A percentile compares a stretch with the other conserved stretches of the same genome.
These are phyloP conservation scores for Meghimatium bilineatum DNA, from an alignment of 2,888 invertebrate genomes.

Conservation along the genomic window DNA sequence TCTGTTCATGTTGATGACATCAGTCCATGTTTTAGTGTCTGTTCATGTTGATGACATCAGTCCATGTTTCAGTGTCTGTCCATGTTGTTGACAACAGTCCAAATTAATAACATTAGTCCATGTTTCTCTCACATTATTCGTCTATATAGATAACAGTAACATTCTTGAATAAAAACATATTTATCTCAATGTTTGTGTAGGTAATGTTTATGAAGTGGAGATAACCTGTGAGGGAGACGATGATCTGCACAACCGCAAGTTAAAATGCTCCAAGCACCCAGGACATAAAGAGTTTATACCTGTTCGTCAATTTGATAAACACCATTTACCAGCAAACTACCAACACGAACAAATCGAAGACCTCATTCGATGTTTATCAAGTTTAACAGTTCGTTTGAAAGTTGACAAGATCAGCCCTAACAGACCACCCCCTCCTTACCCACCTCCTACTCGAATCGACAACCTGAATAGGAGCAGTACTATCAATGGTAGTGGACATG, in stretches of 20 bases:
- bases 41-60: no score
- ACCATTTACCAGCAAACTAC: not conserved
- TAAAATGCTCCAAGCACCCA: not conserved
- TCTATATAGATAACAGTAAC: no score
- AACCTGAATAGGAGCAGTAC: not conserved
- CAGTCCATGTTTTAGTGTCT: no score
- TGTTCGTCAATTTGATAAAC: not conserved
- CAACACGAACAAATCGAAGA: not conserved
- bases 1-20: no score
- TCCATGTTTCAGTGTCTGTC: no score
- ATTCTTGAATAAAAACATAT: no score
- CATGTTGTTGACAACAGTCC: no score
- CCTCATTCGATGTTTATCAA: not conserved
- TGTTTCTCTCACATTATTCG: no score
- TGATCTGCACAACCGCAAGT: not conserved
- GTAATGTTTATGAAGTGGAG: not conserved
- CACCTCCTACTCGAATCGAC: not conserved
- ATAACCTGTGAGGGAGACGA: not conserved
- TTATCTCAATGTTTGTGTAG: no score
- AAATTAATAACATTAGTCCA: no score
- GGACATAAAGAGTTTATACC: constrained; percentile 1
- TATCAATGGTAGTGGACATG: not conserved
- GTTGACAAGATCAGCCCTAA: not conserved
- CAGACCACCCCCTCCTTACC: not conserved
- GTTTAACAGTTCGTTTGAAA: not conserved